Conservation (phyloP, 1,140 invertebrate species). For the Stegodyphus mimosarum region DNA sequence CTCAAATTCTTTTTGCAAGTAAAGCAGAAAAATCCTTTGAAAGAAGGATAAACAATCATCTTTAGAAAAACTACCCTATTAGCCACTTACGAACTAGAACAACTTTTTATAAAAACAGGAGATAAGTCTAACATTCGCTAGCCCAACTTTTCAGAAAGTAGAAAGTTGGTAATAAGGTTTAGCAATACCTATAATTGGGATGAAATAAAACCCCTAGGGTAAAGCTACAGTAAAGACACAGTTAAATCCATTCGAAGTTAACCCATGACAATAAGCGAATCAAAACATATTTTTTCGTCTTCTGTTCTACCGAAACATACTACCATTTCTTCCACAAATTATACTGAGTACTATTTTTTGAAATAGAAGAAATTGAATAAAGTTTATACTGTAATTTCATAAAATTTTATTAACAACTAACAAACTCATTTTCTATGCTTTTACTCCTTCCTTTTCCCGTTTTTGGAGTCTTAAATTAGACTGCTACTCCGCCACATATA, state of each 20-base stretch:
- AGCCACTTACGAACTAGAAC: conserved; percentile 16
- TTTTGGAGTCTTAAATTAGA: too few relatives aligned
- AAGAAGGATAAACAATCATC: conserved; percentile 4
- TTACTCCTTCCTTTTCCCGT: too few relatives aligned
- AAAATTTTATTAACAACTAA: too few relatives aligned
- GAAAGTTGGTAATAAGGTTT: conserved; percentile 20
- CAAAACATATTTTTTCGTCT: not conserved
- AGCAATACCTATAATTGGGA: conserved; percentile 24
- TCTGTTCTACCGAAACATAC: not conserved
- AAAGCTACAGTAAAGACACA: conserved; percentile 1
- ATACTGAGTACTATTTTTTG: not conserved
- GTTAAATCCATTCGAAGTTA: not conserved
- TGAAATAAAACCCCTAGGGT: conserved; percentile 1
- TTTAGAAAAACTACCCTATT: conserved; percentile 1
- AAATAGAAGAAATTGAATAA: not conserved
- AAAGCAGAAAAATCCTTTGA: not conserved
- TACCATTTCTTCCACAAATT: not conserved
- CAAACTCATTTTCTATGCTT: too few relatives aligned
- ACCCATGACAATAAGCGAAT: not conserved
- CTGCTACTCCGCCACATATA: too few relatives aligned
- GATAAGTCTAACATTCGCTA: conserved; percentile 4
- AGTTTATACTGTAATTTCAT: too few relatives aligned
- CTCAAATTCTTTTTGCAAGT: not conserved
- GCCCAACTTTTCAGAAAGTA: not conserved
- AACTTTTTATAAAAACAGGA: not conserved